These are phyloP conservation scores for Lithophane semibrunnea DNA, from an alignment of 2,888 invertebrate species.

Conservation along the genomic window DNA sequence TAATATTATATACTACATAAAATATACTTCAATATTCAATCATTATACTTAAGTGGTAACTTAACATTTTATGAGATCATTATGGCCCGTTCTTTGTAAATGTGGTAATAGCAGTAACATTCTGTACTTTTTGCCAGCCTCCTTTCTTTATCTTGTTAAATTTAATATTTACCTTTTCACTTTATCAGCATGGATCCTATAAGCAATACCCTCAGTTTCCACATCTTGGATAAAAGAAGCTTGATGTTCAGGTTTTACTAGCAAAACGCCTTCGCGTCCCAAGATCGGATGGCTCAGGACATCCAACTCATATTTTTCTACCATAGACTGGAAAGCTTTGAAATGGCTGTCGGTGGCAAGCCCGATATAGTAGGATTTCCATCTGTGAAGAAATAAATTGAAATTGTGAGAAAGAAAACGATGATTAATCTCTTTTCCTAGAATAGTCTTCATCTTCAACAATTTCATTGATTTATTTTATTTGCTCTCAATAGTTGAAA, in stretches of 20 bases:
- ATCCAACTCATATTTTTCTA: slow-evolving; percentile 72
- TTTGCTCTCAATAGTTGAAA: not conserved
- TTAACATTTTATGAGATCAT: not conserved
- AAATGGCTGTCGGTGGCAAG: slow-evolving; percentile 75
- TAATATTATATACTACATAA: no score
- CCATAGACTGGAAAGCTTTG: slow-evolving; percentile 69
- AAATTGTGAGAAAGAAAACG: not conserved
- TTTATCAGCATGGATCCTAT: slow-evolving; percentile 83
- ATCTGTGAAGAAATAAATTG: slow-evolving; percentile 59
- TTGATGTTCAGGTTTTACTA: slow-evolving; percentile 82
- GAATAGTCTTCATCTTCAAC: not conserved
- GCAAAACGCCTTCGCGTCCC: slow-evolving; percentile 80
- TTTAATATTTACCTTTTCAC: slow-evolving; percentile 83
- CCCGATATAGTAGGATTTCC: slow-evolving; percentile 81
- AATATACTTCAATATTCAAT: not conserved
- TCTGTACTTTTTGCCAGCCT: not conserved
- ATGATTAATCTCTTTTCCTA: not conserved
- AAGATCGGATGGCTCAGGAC: slow-evolving; percentile 74
- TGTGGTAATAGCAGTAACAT: no score
- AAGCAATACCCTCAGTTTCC: slow-evolving; percentile 76
- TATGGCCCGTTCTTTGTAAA: no score
- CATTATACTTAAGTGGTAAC: not conserved
- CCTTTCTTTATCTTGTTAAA: no score
- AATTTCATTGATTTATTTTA: not conserved
- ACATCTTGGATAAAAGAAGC: slow-evolving; percentile 77